Conservation (phyloP, 2,113 vertebrate species). For the Hydropotes inermis region DNA sequence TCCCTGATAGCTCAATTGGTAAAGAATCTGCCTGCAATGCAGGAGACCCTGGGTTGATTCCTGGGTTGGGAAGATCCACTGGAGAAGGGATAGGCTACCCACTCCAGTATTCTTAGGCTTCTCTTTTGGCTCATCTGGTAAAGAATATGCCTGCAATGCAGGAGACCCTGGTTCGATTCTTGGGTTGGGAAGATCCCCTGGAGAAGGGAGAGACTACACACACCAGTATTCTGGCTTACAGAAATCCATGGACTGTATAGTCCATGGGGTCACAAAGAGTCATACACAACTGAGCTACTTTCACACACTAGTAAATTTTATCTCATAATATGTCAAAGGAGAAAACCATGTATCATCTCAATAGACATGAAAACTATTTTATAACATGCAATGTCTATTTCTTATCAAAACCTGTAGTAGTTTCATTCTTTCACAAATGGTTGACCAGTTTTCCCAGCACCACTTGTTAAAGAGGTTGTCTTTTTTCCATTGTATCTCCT, state of each 20-base stretch:
- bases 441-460: no score
- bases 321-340: background rate
- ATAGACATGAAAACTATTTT: background rate
- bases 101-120: no score
- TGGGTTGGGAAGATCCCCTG: background rate
- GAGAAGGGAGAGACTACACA: background rate
- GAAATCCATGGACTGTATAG: background rate
- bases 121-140: background rate
- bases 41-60: no score
- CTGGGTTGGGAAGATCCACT: no score
- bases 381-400: background rate
- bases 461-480: no score
- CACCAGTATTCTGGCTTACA: background rate
- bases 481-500: no score
- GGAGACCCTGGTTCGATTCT: background rate
- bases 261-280: background rate
- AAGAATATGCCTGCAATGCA: background rate
- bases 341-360: background rate
- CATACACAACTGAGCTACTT: rapidly evolving
- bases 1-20: background rate
- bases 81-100: no score
- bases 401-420: background rate
- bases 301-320: background rate
- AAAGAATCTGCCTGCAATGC: no score
- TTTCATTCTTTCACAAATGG: no score